Evolutionary conservation across 1,140 invertebrate species (phyloP), one percentile per base, ranked within the genome.

Genomic region (Bombus vancouverensis): DNA sequence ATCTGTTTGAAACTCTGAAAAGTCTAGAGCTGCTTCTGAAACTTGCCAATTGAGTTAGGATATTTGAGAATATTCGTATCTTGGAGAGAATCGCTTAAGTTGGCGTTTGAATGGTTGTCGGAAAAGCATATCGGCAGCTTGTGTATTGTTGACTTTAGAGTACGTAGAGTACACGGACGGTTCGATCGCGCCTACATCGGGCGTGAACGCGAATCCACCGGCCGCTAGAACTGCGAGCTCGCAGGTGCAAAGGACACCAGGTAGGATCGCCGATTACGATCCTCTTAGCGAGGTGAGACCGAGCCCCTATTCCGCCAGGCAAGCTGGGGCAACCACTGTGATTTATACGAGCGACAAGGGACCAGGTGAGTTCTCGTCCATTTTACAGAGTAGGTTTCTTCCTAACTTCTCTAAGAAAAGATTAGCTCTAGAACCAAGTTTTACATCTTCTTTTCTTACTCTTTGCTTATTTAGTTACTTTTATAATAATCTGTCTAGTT

Each of bases 291-390:
- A 97, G 90, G 96, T 94, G 59, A 93, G 96, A 62, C 97, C 97
- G n/a, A 96, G 97, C 83, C 97, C 97, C 1, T 97, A 98, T 93
- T 97, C 97, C 4, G 96, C 97, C 85, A 95, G 97, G 91, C 97
- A 97, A 91, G 96, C 96, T n/a, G 59, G 59, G 53, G 96, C 97
- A 5, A 96, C 96, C 42, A 98, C 98, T 65, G 96, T 98, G 86
- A 98, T 98, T 92, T 98, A 98, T 94, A 98, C 97, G 86, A 98
- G 97, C 71, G 97, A 97, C 92, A 96, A 96, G 89, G 96, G 96
- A 74, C 94, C 96, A 93, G 96, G 95, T 95, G 94, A 93, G 93
- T 87, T 85, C 13, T 32, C 10, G 32, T 5, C 42, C 34, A 62
- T 66, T 68, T 68, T 39, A 53, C 62, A 10, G 9, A 18, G 13